phyloP scores from a whole-genome alignment of 2,888 invertebrate genomes.

The Mesorhabditis sp. region DNA sequence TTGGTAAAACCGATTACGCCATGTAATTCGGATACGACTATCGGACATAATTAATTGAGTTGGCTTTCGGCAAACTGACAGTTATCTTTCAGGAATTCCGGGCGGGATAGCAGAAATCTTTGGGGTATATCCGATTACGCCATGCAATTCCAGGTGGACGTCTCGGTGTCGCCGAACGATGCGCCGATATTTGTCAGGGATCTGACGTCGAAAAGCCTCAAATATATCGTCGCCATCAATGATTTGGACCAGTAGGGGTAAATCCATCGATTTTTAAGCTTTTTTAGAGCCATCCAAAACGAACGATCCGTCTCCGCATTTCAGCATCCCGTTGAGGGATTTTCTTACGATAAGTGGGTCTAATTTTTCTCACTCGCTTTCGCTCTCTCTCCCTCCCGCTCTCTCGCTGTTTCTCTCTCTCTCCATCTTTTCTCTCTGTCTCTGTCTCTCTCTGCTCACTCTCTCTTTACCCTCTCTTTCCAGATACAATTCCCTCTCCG shows the following conservation, averaged over 20 bases:
- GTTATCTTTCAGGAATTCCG: not conserved
- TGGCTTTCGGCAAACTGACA: no score
- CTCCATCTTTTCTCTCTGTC: constrained; percentile 13
- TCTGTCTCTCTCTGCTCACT: constrained; percentile 14
- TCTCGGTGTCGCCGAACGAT: constrained; percentile 47
- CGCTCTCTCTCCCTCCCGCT: no score
- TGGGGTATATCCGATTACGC: constrained; percentile 15
- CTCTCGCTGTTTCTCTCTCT: no score
- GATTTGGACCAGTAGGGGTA: constrained; percentile 49
- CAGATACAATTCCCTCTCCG: constrained; percentile 35
- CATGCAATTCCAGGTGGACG: constrained; percentile 25
- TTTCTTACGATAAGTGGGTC: constrained; percentile 37
- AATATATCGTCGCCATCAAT: constrained; percentile 51
- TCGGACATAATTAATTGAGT: no score
- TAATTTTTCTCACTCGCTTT: no score
- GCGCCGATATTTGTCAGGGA: constrained; percentile 47
- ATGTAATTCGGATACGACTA: no score
- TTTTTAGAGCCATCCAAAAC: constrained; percentile 44
- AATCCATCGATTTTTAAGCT: not conserved
- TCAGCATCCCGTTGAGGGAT: constrained; percentile 30
- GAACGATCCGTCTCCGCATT: constrained; percentile 29
- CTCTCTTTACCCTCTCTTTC: not conserved
- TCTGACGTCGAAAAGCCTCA: constrained; percentile 39
- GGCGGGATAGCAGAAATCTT: not conserved
- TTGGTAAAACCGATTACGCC: no score